Base-by-base conservation (phyloP, 2,888 invertebrate genomes). In the Drosophila pullipes region DNA sequence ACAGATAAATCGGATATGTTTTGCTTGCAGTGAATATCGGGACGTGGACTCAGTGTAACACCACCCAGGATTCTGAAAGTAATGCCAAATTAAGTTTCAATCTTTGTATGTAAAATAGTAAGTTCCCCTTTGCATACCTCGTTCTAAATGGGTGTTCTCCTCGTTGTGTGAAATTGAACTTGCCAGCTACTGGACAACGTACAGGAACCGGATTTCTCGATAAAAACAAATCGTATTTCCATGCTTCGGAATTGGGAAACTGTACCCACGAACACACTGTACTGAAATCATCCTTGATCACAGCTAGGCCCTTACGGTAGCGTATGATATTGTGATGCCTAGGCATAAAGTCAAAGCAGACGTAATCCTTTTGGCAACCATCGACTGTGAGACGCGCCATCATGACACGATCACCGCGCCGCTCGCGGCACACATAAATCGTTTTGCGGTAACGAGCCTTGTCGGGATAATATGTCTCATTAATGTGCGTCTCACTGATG, bases 371-470 rank as follows among this genome's bases (percentile, higher is more conserved):
- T 94, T 99, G 99, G 93, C 99, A 95, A 67, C 98, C 99, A 92
- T 99, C 99, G 0, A 99, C 98, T 1, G 98, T 98, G 11, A 99
- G 95, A 71, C 99, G 95, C 0, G 99, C 98, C 98, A 99, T 98
- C 96, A 99, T 98, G 67, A 97, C 97, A 79, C 99, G 95, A 39
- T 96, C 96, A 83, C 98, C 99, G 74, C 98, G 95, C 82, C 97
- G 97, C 93, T 99, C 98, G 76, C 97, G 96, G 94, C 99, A 99
- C 13, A 98, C 97, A 93, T 98, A 99, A 91, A 98, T 98, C 0
- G 98, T 98, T 87, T 95, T 95, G 84, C 98, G 95, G 93, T 96
- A 98, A 86, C 98, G 95, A 0, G 97, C 97, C 60, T 97, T 97
- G 93, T 99, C 99, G 0, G 99, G 98, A 93, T 97, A 97, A 94